phyloP scores from a whole-genome alignment of 2,888 invertebrate species.

The Lampropteryx suffumata region DNA sequence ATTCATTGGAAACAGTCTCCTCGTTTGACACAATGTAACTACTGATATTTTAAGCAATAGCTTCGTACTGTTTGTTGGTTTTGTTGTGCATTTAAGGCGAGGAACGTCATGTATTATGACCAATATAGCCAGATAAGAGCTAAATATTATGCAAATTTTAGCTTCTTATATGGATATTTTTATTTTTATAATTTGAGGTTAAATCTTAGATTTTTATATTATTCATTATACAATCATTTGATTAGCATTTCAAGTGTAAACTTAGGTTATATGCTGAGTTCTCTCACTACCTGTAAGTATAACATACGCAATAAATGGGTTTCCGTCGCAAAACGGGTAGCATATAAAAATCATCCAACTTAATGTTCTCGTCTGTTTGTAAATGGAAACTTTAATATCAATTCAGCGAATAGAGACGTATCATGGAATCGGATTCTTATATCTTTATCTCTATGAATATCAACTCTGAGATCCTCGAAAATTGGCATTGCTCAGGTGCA shows the following conservation, averaged over 20 bases:
- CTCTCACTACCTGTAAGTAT: slow-evolving; percentile 5
- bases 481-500: slow-evolving; percentile 25
- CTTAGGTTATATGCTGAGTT: not conserved
- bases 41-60: not conserved
- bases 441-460: slow-evolving; percentile 11
- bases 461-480: slow-evolving; percentile 7
- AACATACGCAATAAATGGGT: slow-evolving; percentile 21
- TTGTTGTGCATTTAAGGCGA: slow-evolving; percentile 40
- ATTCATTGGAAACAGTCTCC: too few relatives aligned
- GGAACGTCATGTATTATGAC: slow-evolving; percentile 39
- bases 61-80: slow-evolving; percentile 23
- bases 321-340: slow-evolving; percentile 39
- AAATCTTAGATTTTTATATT: too few relatives aligned
- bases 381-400: slow-evolving; percentile 21
- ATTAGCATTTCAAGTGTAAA: not conserved
- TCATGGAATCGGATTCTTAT: slow-evolving; percentile 8
- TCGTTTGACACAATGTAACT: not conserved
- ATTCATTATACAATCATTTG: too few relatives aligned
- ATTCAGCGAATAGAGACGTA: slow-evolving; percentile 16
- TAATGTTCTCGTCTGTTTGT: slow-evolving; percentile 28
- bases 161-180: slow-evolving; percentile 39
- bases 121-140: too few relatives aligned
- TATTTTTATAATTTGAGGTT: slow-evolving; percentile 35
- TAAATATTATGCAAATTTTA: slow-evolving; percentile 45
- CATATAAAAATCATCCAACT: slow-evolving; percentile 34